Base-by-base conservation (phyloP, 2,797 vertebrate species). In the Anguilla megastoma region DNA sequence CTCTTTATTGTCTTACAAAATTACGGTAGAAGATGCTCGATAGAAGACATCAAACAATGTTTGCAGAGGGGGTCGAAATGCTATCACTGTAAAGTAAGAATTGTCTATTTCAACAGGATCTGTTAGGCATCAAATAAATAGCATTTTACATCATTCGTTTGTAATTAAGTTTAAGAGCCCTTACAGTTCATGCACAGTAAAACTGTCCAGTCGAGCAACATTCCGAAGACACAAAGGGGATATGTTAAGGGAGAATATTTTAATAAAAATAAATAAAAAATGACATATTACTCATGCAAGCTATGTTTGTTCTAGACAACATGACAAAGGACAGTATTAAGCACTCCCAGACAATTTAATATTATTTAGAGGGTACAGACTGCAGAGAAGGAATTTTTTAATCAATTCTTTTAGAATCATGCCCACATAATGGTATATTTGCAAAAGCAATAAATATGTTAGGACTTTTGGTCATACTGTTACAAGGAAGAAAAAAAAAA, bases 281-380 rank as follows among this genome's bases (percentile, higher is more conserved):
- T 14, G 45, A 52, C 50, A 12, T 18, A 48, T 30, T 24, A 66
- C 56, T 36, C 36, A 66, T 66, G 33, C 30, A 85, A 21, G 12
- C 50, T 21, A 76, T 52, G 85, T n/a, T 85, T 56, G 14, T 30
- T 85, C 33, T 58, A 21, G 85, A 71, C 52, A 88, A 58, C 54
- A 71, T 58, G 30, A 56, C 76, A 80, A 45, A 86, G 86, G 86
- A 79, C 86, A 89, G 88, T 85, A 89, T 87, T 87, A 89, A 87
- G 86, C 88, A 89, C 88, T 87, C 82, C 54, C 12, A 87, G 24
- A 80, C 60, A 27, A 79, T 79, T 16, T 79, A 79, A 79, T 48
- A 71, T 66, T 87, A 87, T 45, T 86, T 33, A 87, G 30, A 18
- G 54, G 41, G 48, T 69, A 48, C 66, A 50, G 33, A 60, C 16